A percentile compares a stretch with the other conserved stretches of the same genome.
phyloP scores from a whole-genome alignment of 2,797 vertebrate genomes.

The Monodelphis domestica region DNA sequence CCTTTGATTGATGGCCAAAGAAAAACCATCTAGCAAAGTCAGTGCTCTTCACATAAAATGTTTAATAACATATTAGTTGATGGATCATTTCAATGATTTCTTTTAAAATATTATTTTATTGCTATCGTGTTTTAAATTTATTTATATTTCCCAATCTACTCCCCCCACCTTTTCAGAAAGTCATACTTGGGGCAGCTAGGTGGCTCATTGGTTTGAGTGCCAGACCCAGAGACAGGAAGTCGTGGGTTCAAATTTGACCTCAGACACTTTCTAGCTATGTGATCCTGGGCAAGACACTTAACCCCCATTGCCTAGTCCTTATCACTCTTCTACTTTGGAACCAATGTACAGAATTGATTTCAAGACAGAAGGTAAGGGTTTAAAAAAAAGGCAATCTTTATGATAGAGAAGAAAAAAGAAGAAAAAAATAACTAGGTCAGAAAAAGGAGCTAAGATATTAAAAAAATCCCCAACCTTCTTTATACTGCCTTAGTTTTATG shows the following conservation, averaged over 20 bases:
- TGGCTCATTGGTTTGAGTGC: too few relatives aligned
- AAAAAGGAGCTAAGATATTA: background rate
- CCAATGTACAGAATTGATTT: too few relatives aligned
- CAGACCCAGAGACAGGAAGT: too few relatives aligned
- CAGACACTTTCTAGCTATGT: too few relatives aligned
- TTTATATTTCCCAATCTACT: background rate
- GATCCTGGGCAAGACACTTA: too few relatives aligned
- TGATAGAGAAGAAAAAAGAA: background rate
- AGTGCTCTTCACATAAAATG: background rate
- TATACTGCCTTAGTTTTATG: background rate
- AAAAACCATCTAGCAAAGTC: background rate
- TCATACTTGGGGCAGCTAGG: too few relatives aligned
- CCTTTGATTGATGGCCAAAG: background rate
- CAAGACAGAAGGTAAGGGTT: too few relatives aligned
- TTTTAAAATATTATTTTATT: background rate
- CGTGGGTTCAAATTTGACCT: too few relatives aligned
- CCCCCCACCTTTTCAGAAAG: background rate
- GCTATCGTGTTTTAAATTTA: background rate
- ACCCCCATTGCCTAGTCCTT: too few relatives aligned
- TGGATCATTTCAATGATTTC: background rate
- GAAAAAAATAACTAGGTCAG: background rate
- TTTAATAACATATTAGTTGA: background rate
- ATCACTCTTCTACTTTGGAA: too few relatives aligned
- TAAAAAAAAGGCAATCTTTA: too few relatives aligned
- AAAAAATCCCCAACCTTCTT: background rate